These are phyloP conservation scores for Pipistrellus kuhlii DNA, from an alignment of 2,797 vertebrate genomes.

Conservation along the genomic window DNA sequence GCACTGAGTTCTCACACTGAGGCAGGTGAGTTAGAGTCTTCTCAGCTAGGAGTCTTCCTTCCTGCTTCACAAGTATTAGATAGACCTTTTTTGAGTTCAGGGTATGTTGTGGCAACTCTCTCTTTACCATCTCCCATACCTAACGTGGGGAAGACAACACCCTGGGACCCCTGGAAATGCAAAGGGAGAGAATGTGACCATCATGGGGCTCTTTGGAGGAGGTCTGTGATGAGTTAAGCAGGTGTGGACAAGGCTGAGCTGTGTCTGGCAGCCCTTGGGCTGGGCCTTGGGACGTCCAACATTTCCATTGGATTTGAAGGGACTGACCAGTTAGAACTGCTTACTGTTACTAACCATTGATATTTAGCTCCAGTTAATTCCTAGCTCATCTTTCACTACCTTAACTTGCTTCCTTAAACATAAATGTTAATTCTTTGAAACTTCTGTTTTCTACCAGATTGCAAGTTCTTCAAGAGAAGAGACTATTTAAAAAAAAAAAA, in stretches of 20 bases:
- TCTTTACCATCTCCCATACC: not conserved
- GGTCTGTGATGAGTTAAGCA: not conserved
- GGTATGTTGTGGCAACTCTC: not conserved
- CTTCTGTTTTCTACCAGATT: not conserved
- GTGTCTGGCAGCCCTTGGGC: not conserved
- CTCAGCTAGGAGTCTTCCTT: not conserved
- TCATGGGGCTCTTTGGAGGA: fast-evolving
- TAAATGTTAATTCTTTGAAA: not conserved
- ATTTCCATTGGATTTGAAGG: not conserved
- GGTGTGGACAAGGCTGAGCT: not conserved
- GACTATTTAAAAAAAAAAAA: too few species aligned
- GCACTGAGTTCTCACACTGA: not conserved
- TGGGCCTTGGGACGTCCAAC: not conserved
- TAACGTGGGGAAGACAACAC: not conserved
- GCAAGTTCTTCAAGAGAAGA: slow-evolving; percentile 13
- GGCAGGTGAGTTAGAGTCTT: not conserved
- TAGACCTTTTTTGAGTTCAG: not conserved
- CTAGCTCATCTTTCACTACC: not conserved
- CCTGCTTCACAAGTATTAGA: not conserved
- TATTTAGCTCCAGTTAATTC: not conserved
- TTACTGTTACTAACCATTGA: not conserved
- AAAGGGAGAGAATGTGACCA: not conserved
- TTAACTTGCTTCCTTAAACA: not conserved
- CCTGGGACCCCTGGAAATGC: not conserved
- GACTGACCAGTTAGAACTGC: too few species aligned